Conservation (phyloP, 2,797 vertebrate genomes). For the Parauchenoglanis ngamensis region DNA sequence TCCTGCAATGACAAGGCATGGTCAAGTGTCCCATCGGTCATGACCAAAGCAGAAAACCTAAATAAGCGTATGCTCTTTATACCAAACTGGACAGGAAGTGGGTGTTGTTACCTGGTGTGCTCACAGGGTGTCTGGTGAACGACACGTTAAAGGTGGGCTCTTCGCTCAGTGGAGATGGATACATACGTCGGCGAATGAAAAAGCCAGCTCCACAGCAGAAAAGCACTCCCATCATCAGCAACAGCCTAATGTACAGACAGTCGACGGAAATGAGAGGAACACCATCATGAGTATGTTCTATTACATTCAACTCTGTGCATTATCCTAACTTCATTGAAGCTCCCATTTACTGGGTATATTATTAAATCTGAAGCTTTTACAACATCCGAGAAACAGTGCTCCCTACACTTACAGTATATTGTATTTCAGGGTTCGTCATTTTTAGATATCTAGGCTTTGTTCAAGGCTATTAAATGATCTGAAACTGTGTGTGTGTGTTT, state of each 20-base stretch:
- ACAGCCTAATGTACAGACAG: slow-evolving; percentile 78
- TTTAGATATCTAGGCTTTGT: not conserved
- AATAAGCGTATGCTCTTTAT: not conserved
- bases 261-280: slow-evolving; percentile 3
- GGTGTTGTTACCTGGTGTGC: slow-evolving; percentile 79
- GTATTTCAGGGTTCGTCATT: not conserved
- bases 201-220: slow-evolving; percentile 95
- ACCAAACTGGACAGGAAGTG: not conserved
- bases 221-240: slow-evolving; percentile 95
- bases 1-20: not conserved
- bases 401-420: not conserved
- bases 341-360: not conserved
- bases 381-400: not conserved
- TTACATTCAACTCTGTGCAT: slow-evolving; percentile 10
- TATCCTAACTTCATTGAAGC: slow-evolving; percentile 6
- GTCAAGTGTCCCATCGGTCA: not conserved
- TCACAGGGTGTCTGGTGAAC: slow-evolving; percentile 88
- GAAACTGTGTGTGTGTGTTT: not conserved
- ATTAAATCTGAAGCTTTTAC: slow-evolving; percentile 34
- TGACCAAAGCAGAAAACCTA: not conserved
- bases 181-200: slow-evolving; percentile 92
- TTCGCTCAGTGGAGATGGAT: slow-evolving; percentile 87
- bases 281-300: not conserved
- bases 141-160: slow-evolving; percentile 93
- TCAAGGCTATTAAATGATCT: not conserved